A percentile compares a stretch with the other conserved stretches of the same genome.
phyloP scores from a whole-genome alignment of 2,797 vertebrate genomes.

The Cephalopachus bancanus region DNA sequence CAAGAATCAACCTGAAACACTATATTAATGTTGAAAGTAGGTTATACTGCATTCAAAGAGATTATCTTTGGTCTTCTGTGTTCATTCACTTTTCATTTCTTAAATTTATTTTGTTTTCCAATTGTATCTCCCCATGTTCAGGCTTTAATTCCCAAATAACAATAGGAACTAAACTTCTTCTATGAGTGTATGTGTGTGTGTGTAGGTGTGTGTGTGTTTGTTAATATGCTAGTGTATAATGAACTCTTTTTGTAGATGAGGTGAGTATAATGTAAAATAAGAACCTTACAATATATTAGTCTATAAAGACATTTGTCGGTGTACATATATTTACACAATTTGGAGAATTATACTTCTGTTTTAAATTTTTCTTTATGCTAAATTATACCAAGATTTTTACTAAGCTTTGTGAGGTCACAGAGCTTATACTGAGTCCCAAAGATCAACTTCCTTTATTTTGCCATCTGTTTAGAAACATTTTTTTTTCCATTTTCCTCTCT shows the following conservation, averaged over 20 bases:
- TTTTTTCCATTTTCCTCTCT: constrained; percentile 18
- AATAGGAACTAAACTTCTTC: background rate
- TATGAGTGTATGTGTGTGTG: background rate
- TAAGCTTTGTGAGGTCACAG: background rate
- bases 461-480: constrained; percentile 55
- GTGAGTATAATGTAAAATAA: constrained; percentile 11
- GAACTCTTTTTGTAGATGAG: background rate
- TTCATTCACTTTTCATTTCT: background rate
- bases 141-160: background rate
- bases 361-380: background rate
- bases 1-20: background rate
- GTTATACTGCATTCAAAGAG: background rate
- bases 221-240: background rate
- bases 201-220: background rate
- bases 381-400: background rate
- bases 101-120: background rate
- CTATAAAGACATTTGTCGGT: background rate
- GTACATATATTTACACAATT: background rate
- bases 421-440: background rate
- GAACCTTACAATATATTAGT: background rate
- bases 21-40: background rate
- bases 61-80: background rate
- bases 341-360: background rate
- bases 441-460: constrained; percentile 48
- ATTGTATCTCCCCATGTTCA: background rate